Evolutionary conservation across 2,113 vertebrate species (phyloP), one percentile per base, ranked within the genome.

Genomic region (Saguinus midas): DNA sequence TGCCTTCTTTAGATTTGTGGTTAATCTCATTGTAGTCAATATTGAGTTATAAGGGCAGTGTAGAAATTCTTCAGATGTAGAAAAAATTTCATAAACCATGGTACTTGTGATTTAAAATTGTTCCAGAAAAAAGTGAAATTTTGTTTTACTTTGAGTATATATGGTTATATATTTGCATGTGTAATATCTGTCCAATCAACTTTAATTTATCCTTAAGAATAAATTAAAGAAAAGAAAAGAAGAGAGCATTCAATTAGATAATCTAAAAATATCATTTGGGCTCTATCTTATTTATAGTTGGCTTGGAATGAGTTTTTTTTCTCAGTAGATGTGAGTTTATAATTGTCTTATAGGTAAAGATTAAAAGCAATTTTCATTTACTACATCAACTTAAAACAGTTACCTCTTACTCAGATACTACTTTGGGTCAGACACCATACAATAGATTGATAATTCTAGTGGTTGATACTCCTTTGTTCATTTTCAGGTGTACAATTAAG

Each of bases 221-320:
- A 43, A 43, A 43, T 43, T 43, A 43, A 43, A 43, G 43, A 43
- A 43, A 6, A 43, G 43, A 72, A 93, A 94, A 21, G 45, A 66
- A 55, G 64, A 91, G 45, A 90, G 81, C 5, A 90, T 64, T 93
- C 95, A n/a, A 95, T 89, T 96, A n/a, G 37, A 48, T 95, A 92
- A 92, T 43, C 35, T 90, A 78, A 84, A 88, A 95, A 52, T 96
- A 86, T 87, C 20, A 82, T 14, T 43, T 78, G 43, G 37, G 4
- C 27, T 91, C 3, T 81, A 87, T 96, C 66, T 94, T 93, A 87
- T 82, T 97, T 92, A 82, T 90, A 72, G 40, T 94, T 68, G 29
- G 3, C 43, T 91, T 91, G 16, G 40, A 96, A 94, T 94, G 86
- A 78, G 64, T 78, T 91, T 90, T 96, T 93, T 97, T 94, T 86